These are phyloP conservation scores for Solenopsis fugax DNA, from an alignment of 1,140 invertebrate genomes.

Conservation along the genomic window DNA sequence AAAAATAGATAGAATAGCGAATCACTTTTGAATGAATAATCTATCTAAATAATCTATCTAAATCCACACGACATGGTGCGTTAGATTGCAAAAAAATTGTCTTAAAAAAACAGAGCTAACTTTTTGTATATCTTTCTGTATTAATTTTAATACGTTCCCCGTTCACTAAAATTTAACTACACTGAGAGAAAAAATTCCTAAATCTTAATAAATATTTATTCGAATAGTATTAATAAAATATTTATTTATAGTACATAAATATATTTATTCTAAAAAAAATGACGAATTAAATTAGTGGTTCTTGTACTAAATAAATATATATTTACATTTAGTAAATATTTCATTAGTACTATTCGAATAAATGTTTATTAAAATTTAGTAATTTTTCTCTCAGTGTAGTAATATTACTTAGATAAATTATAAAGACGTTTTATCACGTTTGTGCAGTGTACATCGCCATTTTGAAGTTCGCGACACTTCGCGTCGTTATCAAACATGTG, in stretches of 20 bases:
- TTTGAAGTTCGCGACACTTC: background rate
- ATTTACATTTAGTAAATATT: no score
- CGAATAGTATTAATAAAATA: no score
- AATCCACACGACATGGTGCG: background rate
- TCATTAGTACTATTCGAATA: no score
- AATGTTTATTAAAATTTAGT: no score
- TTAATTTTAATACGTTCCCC: background rate
- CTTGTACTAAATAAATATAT: no score
- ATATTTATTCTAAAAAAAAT: no score
- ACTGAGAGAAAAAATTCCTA: no score
- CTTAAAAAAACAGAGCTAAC: background rate
- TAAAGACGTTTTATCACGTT: background rate
- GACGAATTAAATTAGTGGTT: no score
- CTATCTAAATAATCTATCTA: constrained; percentile 5
- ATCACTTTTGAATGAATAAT: constrained; percentile 26
- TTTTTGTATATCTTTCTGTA: background rate
- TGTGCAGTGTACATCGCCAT: background rate
- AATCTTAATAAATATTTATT: no score
- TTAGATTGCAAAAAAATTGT: background rate
- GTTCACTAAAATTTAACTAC: background rate
- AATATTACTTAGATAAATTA: background rate
- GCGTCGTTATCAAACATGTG: background rate
- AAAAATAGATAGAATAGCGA: background rate
- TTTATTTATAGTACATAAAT: no score
- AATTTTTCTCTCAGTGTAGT: no score